Evolutionary conservation across 2,113 vertebrate species (phyloP), one percentile per base, ranked within the genome.

Genomic region (Rhodinocichla rosea): DNA sequence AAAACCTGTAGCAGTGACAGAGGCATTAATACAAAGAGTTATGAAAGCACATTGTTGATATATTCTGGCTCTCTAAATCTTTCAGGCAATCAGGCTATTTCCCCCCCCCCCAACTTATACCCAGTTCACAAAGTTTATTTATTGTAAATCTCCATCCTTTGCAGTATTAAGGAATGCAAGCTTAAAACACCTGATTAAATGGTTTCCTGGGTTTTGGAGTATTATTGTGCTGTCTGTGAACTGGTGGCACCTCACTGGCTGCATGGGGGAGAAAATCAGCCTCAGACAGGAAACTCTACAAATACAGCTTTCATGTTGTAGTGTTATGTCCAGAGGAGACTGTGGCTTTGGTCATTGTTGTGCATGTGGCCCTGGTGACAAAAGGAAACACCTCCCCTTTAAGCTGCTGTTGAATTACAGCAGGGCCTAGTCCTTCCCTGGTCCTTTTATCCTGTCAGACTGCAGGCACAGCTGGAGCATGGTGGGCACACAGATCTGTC

Each of bases 41-140:
- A 70, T 64, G 76, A 64, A 77, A 91, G 44, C 57, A 71, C 9
- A 11, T 27, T 64, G 8, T 30, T 79, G 28, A 75, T 65, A 45
- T 53, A 45, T 52, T 71, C 49, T 89, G 60, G 18, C 1, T 15
- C 26, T 50, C 52, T 68, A 53, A 78, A 52, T 30, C 52, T 83
- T 83, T 84, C 69, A 81, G 3, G 45, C 32, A 52, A n/a, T 33
- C 24, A 35, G 21, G 18, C 15, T 47, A 24, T 69, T 53, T 14
- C 0, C 1, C 2, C 7, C 27, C 9, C 28, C 49, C 15, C 20
- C 37, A 40, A 1, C 4, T 20, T 62, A 33, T 27, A 88, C 35
- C 11, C 37, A 35, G 71, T 50, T 86, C 33, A 47, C 5, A 35
- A 59, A 15, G 5, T 56, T 77, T 78, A 70, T 67, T 89, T 74